Base-by-base conservation (phyloP, 2,797 vertebrate genomes). In the Emydoidea blandingii region DNA sequence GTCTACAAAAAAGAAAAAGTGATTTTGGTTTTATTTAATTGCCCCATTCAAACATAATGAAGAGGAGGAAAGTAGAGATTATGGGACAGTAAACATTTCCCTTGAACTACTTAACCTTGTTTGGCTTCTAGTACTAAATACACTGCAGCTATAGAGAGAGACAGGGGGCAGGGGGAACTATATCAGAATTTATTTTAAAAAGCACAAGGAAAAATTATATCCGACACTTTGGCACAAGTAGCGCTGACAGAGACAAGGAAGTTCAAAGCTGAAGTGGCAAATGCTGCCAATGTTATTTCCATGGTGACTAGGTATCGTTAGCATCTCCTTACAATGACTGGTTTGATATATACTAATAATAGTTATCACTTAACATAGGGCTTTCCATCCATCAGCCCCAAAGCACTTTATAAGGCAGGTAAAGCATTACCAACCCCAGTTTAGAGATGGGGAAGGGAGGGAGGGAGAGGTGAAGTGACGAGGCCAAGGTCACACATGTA, bases 21-120 rank as follows among this genome's bases (percentile, higher is more conserved):
- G 41, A 78, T 23, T 83, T 31, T 84, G 59, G 74, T 91, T 94
- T 94, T 88, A 92, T 53, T 94, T 92, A 95, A 49, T 59, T 93
- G 68, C 83, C 88, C n/a, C 2, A 16, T 81, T 91, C 88, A 96
- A 93, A 90, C 82, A 92, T 47, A 94, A 91, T 23, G 81, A 68
- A 0, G 0, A 12, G 41, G 49, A 94, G 81, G 88, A 57, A 80
- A 9, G n/a, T 62, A 91, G 80, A 81, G 72, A 82, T 80, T 80
- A 82, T 18, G 37, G 74, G 65, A 57, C 82, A 44, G 81, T 79
- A 27, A 5, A 14, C 9, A 59, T 80, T 31, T 57, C 90, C 49
- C 65, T 91, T 1, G 0, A 93, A 86, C 5, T 50, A 54, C 57
- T n/a, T 7, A 0, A 8, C 78, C 83, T 93, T 92, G 81, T 92